Evolutionary conservation across 2,113 vertebrate species (phyloP).

Genomic region (Zapus hudsonius): DNA sequence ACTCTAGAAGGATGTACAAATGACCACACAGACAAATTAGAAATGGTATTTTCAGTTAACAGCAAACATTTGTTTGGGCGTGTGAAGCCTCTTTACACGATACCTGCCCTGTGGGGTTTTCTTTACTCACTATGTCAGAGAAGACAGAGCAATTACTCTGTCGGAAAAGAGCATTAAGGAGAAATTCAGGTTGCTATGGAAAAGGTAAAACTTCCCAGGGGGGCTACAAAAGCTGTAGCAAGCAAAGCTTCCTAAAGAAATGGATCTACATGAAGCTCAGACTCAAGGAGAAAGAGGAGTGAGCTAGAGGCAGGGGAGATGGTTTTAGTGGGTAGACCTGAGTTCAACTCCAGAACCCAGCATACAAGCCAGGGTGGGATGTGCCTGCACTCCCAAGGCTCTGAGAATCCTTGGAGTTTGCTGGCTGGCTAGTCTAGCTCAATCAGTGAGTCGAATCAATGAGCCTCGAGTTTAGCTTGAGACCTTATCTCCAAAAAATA

Average conservation of each 20-base stretch:
- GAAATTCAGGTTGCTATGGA: neutral
- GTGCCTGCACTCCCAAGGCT: too few relatives aligned
- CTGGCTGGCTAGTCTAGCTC: too few relatives aligned
- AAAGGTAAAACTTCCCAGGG: neutral
- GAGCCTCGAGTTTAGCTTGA: too few relatives aligned
- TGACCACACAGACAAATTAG: neutral
- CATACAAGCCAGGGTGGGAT: too few relatives aligned
- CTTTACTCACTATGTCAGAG: neutral
- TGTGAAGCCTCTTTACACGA: neutral
- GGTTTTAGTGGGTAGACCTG: too few relatives aligned
- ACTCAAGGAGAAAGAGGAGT: neutral
- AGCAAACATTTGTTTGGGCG: neutral
- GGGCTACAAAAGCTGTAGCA: too few relatives aligned
- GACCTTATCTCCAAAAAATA: too few relatives aligned
- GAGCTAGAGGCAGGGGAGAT: neutral
- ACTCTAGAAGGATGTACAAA: neutral
- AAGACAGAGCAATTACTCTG: neutral
- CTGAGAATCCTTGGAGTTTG: too few relatives aligned
- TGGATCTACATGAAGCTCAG: neutral
- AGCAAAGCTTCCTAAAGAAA: neutral
- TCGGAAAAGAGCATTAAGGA: neutral
- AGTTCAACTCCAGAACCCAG: too few relatives aligned
- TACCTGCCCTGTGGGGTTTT: neutral
- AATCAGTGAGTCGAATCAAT: too few relatives aligned
- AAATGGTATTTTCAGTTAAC: neutral